phyloP scores from a whole-genome alignment of 2,888 invertebrate species.

The Poecilobothrus nobilitatus region DNA sequence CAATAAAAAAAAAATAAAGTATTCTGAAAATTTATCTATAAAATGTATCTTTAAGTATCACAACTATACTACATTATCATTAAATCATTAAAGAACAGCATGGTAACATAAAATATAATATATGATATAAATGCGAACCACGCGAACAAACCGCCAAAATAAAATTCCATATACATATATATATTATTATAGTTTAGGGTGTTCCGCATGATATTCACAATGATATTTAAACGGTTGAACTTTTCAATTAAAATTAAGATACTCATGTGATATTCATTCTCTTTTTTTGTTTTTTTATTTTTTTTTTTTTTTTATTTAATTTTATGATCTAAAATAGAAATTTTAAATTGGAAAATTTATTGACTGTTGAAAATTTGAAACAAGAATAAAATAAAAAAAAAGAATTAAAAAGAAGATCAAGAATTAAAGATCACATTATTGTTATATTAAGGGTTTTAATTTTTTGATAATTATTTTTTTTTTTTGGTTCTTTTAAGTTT shows the following conservation, averaged over 20 bases:
- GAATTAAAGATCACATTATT: no score
- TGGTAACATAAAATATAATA: no score
- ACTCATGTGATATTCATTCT: neutral
- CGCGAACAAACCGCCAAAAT: neutral
- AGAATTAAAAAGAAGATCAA: neutral
- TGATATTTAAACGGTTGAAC: neutral
- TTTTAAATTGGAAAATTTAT: conserved; percentile 1
- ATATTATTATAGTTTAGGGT: neutral
- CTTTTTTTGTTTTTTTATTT: neutral
- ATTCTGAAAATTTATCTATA: no score
- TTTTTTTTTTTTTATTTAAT: neutral
- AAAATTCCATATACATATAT: no score
- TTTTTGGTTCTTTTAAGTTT: no score
- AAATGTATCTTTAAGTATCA: no score
- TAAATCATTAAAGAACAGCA: no score
- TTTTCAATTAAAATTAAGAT: neutral
- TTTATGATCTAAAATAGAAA: neutral
- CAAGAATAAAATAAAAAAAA: neutral
- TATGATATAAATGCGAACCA: no score
- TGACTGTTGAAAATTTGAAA: neutral
- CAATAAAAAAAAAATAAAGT: no score
- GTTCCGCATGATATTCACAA: neutral
- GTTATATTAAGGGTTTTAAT: no score
- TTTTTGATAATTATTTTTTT: no score
- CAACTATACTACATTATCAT: no score